Conservation (phyloP, 2,797 vertebrate genomes). For the Phataginus tetradactyla region DNA sequence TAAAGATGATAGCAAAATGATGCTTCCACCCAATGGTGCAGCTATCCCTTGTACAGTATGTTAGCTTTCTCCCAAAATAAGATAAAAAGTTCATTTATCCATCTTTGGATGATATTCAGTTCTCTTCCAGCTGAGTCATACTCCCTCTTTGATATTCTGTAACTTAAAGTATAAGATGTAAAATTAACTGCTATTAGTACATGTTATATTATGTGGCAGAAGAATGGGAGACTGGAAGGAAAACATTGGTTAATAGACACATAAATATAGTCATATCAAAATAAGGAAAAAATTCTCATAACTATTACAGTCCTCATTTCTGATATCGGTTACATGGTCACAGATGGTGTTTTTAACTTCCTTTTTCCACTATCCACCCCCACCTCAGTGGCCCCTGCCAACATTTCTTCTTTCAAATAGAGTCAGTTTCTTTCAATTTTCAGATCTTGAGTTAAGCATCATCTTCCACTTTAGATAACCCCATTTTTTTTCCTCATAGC, state of each 20-base stretch:
- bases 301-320: not conserved
- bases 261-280: not conserved
- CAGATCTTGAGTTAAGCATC: not conserved
- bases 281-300: not conserved
- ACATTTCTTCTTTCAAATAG: not conserved
- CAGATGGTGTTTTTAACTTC: not conserved
- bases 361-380: not conserved
- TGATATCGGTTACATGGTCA: not conserved
- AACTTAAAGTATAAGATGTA: not conserved
- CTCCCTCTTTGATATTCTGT: not conserved
- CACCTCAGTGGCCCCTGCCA: not conserved
- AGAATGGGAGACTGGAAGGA: not conserved
- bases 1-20: not conserved
- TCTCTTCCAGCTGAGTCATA: not conserved
- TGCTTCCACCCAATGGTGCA: not conserved
- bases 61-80: not conserved
- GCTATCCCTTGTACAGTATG: not conserved
- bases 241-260: not conserved
- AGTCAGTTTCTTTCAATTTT: not conserved
- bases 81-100: not conserved
- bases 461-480: not conserved
- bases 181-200: not conserved
- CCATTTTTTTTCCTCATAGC: not conserved
- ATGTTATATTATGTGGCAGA: not conserved
- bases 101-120: not conserved